Conservation (phyloP, 2,888 invertebrate genomes). For the Ptychoptera albimana region DNA sequence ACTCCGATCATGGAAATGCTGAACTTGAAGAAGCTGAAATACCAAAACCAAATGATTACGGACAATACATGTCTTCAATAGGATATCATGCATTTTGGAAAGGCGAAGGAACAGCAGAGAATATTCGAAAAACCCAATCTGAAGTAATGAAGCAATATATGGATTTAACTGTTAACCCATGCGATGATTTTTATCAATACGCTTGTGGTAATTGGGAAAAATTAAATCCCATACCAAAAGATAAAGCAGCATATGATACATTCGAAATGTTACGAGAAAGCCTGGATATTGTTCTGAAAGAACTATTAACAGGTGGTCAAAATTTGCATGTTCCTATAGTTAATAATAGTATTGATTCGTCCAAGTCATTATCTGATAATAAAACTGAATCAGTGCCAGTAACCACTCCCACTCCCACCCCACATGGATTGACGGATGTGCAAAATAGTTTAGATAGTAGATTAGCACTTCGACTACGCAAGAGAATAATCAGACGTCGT, state of each 20-base stretch:
- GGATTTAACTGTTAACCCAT: slow-evolving; percentile 56
- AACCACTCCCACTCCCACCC: not conserved
- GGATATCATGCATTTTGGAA: slow-evolving; percentile 38
- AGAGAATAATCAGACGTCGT: slow-evolving; percentile 1
- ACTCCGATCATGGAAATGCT: slow-evolving; percentile 18
- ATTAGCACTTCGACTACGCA: slow-evolving; percentile 1
- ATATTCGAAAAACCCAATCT: slow-evolving; percentile 44
- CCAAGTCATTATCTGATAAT: too few species aligned
- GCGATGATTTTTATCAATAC: slow-evolving; percentile 70
- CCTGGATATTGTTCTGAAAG: slow-evolving; percentile 49
- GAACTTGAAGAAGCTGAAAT: slow-evolving; percentile 14
- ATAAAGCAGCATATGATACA: slow-evolving; percentile 76
- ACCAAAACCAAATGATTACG: slow-evolving; percentile 6
- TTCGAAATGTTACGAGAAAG: slow-evolving; percentile 80
- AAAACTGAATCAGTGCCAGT: not conserved
- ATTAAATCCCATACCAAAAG: slow-evolving; percentile 73
- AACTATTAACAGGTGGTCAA: slow-evolving; percentile 39
- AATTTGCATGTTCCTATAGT: not conserved
- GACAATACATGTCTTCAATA: slow-evolving; percentile 15
- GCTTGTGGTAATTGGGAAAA: slow-evolving; percentile 78
- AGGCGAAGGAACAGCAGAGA: slow-evolving; percentile 34
- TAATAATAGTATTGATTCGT: slow-evolving; percentile 1
- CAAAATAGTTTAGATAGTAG: not conserved
- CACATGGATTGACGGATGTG: not conserved
- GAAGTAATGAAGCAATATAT: slow-evolving; percentile 61